Base-by-base conservation (phyloP, 2,888 invertebrate species). In the Drosophila mulleri region DNA sequence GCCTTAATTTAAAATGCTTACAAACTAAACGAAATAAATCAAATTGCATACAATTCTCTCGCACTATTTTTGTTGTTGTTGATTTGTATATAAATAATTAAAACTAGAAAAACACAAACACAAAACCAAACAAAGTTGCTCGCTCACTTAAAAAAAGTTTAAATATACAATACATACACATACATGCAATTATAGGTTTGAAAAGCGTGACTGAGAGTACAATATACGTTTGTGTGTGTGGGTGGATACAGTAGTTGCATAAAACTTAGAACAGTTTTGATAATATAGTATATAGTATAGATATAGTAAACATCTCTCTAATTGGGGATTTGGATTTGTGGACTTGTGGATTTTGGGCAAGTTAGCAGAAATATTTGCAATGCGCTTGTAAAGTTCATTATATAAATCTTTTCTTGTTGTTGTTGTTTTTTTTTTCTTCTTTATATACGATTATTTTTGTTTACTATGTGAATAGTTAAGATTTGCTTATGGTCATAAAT, bases 71-170 rank as follows among this genome's bases (percentile, higher is more conserved):
- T 68, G 20, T n/a, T 47, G 47, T 48, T 47, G 45, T 47, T 26
- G 23, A 23, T 26, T 47, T 29, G 67, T 77, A 67, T 74, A 89
- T 86, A 89, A 86, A 86, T 86, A 86, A 88, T 72, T 86, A 89
- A 82, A 89, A 83, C 83, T 89, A 89, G 50, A 76, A 88, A 78
- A 86, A 86, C 88, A 86, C 88, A 85, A 84, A 84, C 82, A 82
- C 83, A 87, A 73, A 84, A 83, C 74, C 80, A 76, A 80, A 75
- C 71, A 79, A 70, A 54, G 39, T 64, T 67, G 64, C 62, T 82
- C 70, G 50, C 69, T 73, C 71, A 74, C 65, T 81, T 81, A 47
- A 63, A 69, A 50, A 62, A 66, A 72, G 62, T 76, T 61, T 60
- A 79, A 75, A 70, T 79, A 66, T 66, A 71, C 67, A 71, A 67